Conservation (phyloP, 2,113 vertebrate species). For the Pica pica region DNA sequence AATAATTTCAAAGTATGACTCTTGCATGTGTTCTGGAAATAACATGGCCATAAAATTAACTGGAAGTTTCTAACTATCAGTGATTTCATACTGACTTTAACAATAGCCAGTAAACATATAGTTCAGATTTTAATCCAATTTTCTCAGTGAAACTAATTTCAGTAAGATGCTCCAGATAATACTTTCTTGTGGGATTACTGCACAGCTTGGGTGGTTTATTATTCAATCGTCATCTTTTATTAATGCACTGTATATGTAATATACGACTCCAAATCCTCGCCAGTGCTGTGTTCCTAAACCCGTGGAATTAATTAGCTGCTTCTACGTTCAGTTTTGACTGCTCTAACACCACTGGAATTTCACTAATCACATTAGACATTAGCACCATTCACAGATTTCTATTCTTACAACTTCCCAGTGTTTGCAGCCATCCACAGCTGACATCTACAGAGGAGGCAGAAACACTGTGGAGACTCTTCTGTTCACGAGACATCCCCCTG, state of each 20-base stretch:
- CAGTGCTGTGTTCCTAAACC: background rate
- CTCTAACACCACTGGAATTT: background rate
- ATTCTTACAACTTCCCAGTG: background rate
- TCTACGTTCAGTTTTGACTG: background rate
- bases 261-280: background rate
- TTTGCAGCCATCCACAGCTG: background rate
- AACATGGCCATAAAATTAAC: background rate
- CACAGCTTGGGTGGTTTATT: constrained; percentile 19
- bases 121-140: background rate
- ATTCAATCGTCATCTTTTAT: constrained; percentile 6
- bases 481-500: accelerated
- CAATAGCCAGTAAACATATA: constrained; percentile 11
- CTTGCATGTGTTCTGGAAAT: constrained; percentile 15
- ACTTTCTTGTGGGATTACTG: background rate
- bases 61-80: constrained; percentile 1
- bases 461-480: background rate
- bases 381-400: background rate
- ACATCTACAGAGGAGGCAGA: background rate
- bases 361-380: constrained; percentile 5
- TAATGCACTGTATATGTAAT: background rate
- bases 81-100: constrained; percentile 27
- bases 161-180: background rate
- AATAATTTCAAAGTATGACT: constrained; percentile 15
- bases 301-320: constrained; percentile 27
- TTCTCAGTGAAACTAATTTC: constrained; percentile 5